These are phyloP conservation scores for Eutolmus rufibarbis DNA, from an alignment of 2,888 invertebrate species.

Conservation along the genomic window DNA sequence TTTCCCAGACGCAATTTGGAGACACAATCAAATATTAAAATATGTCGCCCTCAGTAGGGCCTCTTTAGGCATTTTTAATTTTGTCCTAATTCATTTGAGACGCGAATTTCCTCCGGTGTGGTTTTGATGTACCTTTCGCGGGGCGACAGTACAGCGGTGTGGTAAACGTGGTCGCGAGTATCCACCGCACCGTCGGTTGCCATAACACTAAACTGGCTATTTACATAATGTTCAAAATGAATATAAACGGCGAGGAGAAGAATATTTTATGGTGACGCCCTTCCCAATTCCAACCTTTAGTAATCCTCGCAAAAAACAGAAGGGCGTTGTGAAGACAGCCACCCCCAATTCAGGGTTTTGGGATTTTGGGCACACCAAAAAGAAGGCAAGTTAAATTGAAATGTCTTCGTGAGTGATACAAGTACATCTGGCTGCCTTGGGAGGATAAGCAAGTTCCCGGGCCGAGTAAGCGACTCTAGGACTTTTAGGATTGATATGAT, in stretches of 20 bases:
- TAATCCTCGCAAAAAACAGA: neutral
- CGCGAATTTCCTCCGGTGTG: neutral
- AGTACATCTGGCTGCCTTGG: neutral
- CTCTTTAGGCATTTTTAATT: slow-evolving; percentile 16
- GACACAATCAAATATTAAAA: slow-evolving; percentile 28
- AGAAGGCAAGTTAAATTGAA: neutral
- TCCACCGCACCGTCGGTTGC: neutral
- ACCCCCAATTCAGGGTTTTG: neutral
- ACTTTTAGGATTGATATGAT: neutral
- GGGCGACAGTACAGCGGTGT: neutral
- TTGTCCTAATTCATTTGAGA: slow-evolving; percentile 9
- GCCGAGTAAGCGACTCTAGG: neutral
- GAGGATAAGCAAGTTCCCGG: neutral
- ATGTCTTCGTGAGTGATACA: neutral
- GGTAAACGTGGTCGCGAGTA: neutral
- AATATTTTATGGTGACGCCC: neutral
- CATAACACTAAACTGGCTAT: slow-evolving; percentile 34
- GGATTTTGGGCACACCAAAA: neutral
- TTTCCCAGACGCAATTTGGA: slow-evolving; percentile 12
- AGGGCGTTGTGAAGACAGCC: neutral
- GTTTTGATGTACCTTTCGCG: neutral
- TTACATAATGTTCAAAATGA: slow-evolving; percentile 43
- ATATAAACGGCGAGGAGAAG: slow-evolving; percentile 36
- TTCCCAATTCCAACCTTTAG: neutral
- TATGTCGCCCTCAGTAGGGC: neutral